These are phyloP conservation scores for Chaenogobius annularis DNA, from an alignment of 2,113 vertebrate species.

Conservation along the genomic window DNA sequence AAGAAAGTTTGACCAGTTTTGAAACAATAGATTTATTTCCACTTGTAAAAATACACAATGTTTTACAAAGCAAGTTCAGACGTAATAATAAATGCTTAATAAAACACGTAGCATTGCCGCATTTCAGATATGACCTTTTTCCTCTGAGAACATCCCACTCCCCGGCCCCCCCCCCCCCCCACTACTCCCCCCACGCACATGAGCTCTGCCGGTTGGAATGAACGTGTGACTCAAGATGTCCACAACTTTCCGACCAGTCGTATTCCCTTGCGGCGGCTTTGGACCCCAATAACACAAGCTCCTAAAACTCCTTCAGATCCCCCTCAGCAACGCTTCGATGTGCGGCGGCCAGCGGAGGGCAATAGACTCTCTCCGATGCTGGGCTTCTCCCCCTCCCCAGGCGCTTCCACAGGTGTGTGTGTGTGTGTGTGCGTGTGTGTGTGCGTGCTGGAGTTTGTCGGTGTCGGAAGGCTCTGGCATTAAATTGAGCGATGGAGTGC, in stretches of 20 bases:
- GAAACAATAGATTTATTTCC: no score
- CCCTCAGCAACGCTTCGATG: conserved; percentile 1
- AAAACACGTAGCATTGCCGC: no score
- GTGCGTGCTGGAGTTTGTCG: conserved; percentile 29
- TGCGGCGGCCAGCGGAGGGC: conserved; percentile 40
- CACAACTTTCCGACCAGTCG: background rate
- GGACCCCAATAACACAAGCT: background rate
- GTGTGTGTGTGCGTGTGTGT: conserved; percentile 15
- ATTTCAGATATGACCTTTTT: no score
- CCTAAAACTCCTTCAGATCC: background rate
- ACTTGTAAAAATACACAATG: no score
- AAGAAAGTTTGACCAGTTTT: no score
- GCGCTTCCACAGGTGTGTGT: conserved; percentile 41
- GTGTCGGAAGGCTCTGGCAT: conserved; percentile 45
- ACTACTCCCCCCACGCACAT: no score
- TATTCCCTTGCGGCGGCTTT: background rate
- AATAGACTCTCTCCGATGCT: conserved; percentile 51
- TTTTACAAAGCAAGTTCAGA: no score
- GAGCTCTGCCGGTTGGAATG: no score
- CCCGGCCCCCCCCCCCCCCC: no score
- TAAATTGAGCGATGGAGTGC: conserved; percentile 71
- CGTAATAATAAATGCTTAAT: no score
- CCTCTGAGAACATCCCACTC: no score
- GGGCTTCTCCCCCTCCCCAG: conserved; percentile 20
- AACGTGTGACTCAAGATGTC: background rate